Evolutionary conservation across 2,888 invertebrate species (phyloP).

Genomic region (Sesia bembeciformis): DNA sequence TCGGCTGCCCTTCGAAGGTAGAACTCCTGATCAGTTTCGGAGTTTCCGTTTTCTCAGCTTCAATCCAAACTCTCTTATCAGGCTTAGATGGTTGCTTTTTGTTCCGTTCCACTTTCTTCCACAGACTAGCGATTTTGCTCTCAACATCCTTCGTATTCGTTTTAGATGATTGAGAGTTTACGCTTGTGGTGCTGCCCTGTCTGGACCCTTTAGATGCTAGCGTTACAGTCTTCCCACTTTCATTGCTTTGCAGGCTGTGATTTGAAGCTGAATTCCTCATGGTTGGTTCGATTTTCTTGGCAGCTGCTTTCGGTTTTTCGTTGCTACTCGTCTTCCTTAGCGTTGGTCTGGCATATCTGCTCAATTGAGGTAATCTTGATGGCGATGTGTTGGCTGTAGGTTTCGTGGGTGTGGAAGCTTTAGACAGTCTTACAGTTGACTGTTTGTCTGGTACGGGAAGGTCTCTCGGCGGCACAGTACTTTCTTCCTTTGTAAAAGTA

Average conservation of each 20-base stretch:
- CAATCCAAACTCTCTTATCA: conserved; percentile 77
- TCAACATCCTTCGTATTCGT: conserved; percentile 77
- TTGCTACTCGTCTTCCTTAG: conserved; percentile 27
- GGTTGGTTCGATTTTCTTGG: conserved; percentile 27
- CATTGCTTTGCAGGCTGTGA: conserved; percentile 72
- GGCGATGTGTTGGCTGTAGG: conserved; percentile 48
- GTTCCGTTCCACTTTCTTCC: conserved; percentile 84
- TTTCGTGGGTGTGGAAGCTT: conserved; percentile 39
- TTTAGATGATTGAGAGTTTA: conserved; percentile 75
- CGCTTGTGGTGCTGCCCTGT: conserved; percentile 70
- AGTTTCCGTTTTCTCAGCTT: conserved; percentile 45
- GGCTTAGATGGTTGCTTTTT: conserved; percentile 75
- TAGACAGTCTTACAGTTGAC: conserved; percentile 22
- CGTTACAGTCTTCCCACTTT: conserved; percentile 60
- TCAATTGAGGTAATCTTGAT: conserved; percentile 54
- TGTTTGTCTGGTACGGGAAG: conserved; percentile 47
- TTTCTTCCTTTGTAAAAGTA: conserved; percentile 92
- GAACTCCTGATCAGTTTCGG: conserved; percentile 75
- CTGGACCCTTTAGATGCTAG: conserved; percentile 44
- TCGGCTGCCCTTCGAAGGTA: conserved; percentile 77
- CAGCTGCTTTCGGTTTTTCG: conserved; percentile 27
- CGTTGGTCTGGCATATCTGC: conserved; percentile 32
- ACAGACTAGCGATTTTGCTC: conserved; percentile 86
- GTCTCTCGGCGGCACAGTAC: conserved; percentile 48
- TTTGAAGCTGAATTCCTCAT: conserved; percentile 71